Evolutionary conservation across 2,113 vertebrate genomes (phyloP).

Genomic region (Nycticryphes semicollaris): DNA sequence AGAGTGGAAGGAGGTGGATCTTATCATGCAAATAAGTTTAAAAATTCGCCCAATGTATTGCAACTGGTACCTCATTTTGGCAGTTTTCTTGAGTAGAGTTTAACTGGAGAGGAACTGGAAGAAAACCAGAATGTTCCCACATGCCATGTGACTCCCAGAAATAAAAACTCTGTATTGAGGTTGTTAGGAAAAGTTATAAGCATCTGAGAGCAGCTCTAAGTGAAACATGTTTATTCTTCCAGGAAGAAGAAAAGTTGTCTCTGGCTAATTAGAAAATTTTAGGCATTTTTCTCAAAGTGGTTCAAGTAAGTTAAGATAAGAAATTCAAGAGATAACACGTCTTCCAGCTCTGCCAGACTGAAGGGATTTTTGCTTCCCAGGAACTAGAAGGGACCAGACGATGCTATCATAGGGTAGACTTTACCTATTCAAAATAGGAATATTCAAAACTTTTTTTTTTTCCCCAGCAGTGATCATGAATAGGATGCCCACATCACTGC

Average conservation of each 20-base stretch:
- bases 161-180: slow-evolving; percentile 43
- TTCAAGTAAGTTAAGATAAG: not conserved
- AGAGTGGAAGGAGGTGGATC: not conserved
- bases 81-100: slow-evolving; percentile 23
- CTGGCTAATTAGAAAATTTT: not conserved
- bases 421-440: not conserved
- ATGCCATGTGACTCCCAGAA: slow-evolving; percentile 52
- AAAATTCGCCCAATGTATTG: not conserved
- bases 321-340: not conserved
- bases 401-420: not conserved
- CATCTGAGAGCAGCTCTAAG: not conserved
- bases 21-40: slow-evolving; percentile 20
- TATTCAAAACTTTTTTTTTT: not conserved
- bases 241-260: not conserved
- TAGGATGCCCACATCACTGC: not conserved
- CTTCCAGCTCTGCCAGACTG: not conserved
- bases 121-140: slow-evolving; percentile 54
- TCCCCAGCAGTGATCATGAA: not conserved
- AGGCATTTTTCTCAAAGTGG: not conserved
- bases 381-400: fast-evolving
- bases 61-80: slow-evolving; percentile 32
- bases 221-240: slow-evolving; percentile 21
- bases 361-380: not conserved
- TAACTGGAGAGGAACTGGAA: slow-evolving; percentile 52
- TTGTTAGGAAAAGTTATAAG: slow-evolving; percentile 37